phyloP scores from a whole-genome alignment of 1,140 invertebrate species.

The Drosophila kohkoa region DNA sequence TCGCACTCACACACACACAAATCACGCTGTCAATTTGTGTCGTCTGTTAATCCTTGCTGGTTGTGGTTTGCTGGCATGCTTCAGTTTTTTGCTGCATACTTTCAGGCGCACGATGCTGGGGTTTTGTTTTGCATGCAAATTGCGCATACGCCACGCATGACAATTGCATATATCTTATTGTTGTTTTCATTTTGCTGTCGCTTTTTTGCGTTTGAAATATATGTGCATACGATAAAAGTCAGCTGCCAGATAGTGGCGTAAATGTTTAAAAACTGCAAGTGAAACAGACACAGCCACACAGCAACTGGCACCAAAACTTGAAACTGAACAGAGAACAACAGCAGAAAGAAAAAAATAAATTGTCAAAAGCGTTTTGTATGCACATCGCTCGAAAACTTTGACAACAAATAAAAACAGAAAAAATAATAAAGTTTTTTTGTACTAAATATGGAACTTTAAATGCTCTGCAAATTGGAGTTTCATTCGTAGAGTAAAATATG shows the following conservation, averaged over 20 bases:
- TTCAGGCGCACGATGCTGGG: slow-evolving; percentile 35
- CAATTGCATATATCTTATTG: slow-evolving; percentile 32
- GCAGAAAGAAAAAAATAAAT: neutral
- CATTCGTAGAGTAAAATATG: too few relatives aligned
- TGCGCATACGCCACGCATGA: slow-evolving; percentile 70
- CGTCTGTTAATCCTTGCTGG: slow-evolving; percentile 9
- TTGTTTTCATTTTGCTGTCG: neutral
- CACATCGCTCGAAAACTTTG: slow-evolving; percentile 17
- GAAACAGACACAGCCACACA: slow-evolving; percentile 13
- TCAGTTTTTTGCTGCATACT: slow-evolving; percentile 50
- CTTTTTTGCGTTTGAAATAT: neutral
- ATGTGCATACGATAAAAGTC: slow-evolving; percentile 25
- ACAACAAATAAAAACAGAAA: slow-evolving; percentile 17
- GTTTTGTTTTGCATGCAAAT: slow-evolving; percentile 46
- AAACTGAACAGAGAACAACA: slow-evolving; percentile 8
- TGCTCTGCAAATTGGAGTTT: neutral
- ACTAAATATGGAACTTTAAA: neutral
- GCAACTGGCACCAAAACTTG: slow-evolving; percentile 17
- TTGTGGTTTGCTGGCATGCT: slow-evolving; percentile 26
- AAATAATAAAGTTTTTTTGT: neutral
- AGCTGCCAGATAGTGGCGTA: slow-evolving; percentile 12
- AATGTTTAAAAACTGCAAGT: slow-evolving; percentile 9
- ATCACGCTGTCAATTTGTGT: slow-evolving; percentile 21
- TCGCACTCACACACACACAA: slow-evolving; percentile 12
- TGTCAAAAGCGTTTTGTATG: slow-evolving; percentile 19